Base-by-base conservation (phyloP, 35 echinoderm and acorn worm genomes). In the Patiria miniata region DNA sequence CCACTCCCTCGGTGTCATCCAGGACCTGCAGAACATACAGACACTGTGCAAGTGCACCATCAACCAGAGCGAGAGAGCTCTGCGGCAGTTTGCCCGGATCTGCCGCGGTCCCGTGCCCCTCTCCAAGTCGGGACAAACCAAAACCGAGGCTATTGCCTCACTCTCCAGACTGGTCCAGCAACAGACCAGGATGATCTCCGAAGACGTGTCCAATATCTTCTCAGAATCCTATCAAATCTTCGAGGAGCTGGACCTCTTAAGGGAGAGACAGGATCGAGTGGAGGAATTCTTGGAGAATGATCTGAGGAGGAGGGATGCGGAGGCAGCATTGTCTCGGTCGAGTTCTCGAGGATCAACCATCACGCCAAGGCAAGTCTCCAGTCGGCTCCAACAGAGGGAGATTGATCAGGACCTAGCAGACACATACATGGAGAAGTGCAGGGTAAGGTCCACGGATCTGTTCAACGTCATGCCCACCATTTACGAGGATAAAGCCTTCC, bases 21-120 rank as follows among this genome's bases (percentile, higher is more conserved):
- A 73, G 65, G 65, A 73, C 26, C 65, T 73, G 26, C 65, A 34
- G 29, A 73, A 26, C 2, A 73, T 73, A 23, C 65, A 73, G 9
- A 73, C 65, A 26, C 65, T 73, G 19, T 73, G 26, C 23, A 73
- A 73, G 26, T 73, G 65, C 34, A 73, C 65, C 65, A 73, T 73
- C 65, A 73, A 34, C 26, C 65, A 73, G 34, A 73, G 65, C 26
- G 65, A 73, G 34, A 73, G 65, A 34, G 65, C 65, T 10, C 23
- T 73, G 65, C 65, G 65, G 26, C 65, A 73, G 29, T 73, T 73
- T 23, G 65, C 65, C 34, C 19, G 65, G 26, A 36, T 73, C 14
- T 73, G 65, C 65, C 65, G 65, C 14, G 65, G 65, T 73, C 65
- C 65, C 26, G 65, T 73, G 29, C 65, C 65, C 19, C 29, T 73